Evolutionary conservation across 2,113 vertebrate species (phyloP).

Genomic region (Oncorhynchus clarkii): DNA sequence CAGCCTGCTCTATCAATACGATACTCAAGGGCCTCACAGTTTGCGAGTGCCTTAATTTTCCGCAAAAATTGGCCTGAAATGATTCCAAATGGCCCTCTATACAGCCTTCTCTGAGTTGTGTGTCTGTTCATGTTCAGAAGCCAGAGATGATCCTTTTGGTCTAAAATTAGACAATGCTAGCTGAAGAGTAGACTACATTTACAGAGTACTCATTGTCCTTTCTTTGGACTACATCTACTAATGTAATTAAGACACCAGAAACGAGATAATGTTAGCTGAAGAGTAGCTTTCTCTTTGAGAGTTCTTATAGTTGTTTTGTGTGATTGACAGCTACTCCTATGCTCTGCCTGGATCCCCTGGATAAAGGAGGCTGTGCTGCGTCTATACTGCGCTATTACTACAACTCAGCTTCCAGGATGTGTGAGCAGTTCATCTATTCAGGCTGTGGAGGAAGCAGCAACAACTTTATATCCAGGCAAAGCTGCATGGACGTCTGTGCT

Average conservation of each 20-base stretch:
- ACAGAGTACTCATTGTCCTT: not conserved
- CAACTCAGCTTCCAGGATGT: slow-evolving; percentile 73
- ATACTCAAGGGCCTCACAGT: too few species aligned
- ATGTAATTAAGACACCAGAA: not conserved
- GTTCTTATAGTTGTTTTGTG: slow-evolving; percentile 4
- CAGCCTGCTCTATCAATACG: too few species aligned
- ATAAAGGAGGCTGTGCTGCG: slow-evolving; percentile 83
- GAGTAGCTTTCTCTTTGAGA: too few species aligned
- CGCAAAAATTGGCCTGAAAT: not conserved
- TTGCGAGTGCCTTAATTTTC: too few species aligned
- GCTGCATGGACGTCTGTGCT: slow-evolving; percentile 78
- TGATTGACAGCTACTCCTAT: slow-evolving; percentile 71
- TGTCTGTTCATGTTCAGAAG: not conserved
- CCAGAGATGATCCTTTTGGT: not conserved
- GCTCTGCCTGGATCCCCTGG: slow-evolving; percentile 80
- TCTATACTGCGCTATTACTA: slow-evolving; percentile 87
- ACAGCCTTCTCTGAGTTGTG: not conserved
- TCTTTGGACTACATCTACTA: not conserved
- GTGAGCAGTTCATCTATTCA: slow-evolving; percentile 82
- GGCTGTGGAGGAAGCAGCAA: slow-evolving; percentile 92
- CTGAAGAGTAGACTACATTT: too few species aligned
- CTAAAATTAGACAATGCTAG: too few species aligned
- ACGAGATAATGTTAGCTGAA: too few species aligned
- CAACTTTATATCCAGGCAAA: slow-evolving; percentile 79
- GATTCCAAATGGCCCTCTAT: not conserved